Evolutionary conservation across 2,113 vertebrate genomes (phyloP), one percentile per base, ranked within the genome.

Genomic region (Ranitomeya variabilis): DNA sequence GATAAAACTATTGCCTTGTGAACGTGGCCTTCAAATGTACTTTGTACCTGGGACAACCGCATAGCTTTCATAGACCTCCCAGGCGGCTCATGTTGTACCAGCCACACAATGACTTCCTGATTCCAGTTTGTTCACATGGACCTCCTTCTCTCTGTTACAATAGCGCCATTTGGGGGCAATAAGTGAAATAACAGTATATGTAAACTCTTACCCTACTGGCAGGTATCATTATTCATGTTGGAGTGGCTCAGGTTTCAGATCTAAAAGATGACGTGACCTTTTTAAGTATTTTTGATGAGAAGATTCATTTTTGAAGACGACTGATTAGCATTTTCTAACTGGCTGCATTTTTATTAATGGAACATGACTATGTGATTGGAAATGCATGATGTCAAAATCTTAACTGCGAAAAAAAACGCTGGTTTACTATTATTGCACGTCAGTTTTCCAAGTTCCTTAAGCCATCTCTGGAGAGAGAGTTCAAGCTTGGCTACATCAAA

Each of bases 401-500:
- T 21, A 78, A 54, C 13, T 21, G 66, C 0, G 10, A 80, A 57
- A 57, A 4, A 45, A 80, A 45, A 4, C 12, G 6, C 21, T 16
- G 21, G 52, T 16, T 79, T 79, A 55, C 23, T 8, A 14, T 80
- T 59, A 80, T 80, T 59, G 23, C 79, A 60, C 31, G 55, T 26
- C 79, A 60, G 55, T 59, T 60, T 60, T 80, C 79, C 14, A 16
- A 60, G 23, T 59, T 80, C 57, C 79, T 15, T 31, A 1, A 26
- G 55, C 55, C 79, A 60, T 80, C 78, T 60, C 78, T 67, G 64
- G 81, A 69, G 81, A 67, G 11, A 23, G n/a, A 69, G 64, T 83
- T 67, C 37, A 69, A 83, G 60, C 81, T 52, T 66, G 45, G 31
- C 45, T 23, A 83, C 81, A 83, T 83, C 81, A 83, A 83, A 83